Base-by-base conservation (phyloP, 2,888 invertebrate genomes). In the Tenthredo distinguenda region DNA sequence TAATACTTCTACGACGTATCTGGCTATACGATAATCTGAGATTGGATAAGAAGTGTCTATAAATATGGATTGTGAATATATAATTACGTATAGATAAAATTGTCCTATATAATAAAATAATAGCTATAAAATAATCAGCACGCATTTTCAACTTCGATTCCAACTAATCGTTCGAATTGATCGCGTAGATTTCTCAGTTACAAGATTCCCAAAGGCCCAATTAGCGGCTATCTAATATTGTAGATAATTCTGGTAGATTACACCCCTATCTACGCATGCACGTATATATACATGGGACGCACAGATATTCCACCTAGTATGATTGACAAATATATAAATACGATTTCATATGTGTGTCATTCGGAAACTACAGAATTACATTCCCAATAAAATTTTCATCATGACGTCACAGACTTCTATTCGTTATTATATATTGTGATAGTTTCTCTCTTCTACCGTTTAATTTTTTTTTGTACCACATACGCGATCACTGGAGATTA, bases 141-240 rank as follows among this genome's bases (percentile, higher is more conserved):
- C 21, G 12, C 26, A 62, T 62, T 62, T 26, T 10, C 2, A 62
- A 62, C 62, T 26, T 62, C 10, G 21, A 26, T 21, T 62, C 12
- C 26, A 26, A 62, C 12, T 62, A 62, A 62, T 62, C 62, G 62
- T 12, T 62, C 12, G 26, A 21, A 21, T 26, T 26, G 21, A 62
- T 62, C 26, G 21, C 26, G 26, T 62, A 21, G 62, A 62, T 26
- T 62, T 62, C 26, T 21, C 21, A 26, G 62, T 26, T 62, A 62
- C 62, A 62, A 62, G 62, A 62, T 62, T 62, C 62, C 26, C 62
- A 26, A 62, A 62, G 21, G 26, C 62, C 62, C 62, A 62, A 62
- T 62, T 62, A 62, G 62, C 62, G 5, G 62, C 26, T 62, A 62
- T 62, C 62, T 62, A 12, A 62, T 26, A 62, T 62, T 26, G 9